phyloP scores from a whole-genome alignment of 2,797 vertebrate species.

The Cyclopterus lumpus region DNA sequence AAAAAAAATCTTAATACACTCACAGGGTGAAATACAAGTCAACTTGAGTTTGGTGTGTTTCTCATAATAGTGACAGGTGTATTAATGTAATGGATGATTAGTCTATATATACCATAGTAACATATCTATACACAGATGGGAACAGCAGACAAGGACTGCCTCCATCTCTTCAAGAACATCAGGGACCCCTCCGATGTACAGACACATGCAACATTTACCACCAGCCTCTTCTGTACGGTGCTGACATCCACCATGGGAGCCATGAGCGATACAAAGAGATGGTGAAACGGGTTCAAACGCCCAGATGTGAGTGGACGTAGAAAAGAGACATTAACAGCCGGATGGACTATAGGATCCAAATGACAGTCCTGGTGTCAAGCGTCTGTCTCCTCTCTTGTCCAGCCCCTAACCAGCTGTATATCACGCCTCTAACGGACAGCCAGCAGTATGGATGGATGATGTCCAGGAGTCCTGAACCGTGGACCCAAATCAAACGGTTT shows the following conservation, averaged over 20 bases:
- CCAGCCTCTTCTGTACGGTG: constrained; percentile 55
- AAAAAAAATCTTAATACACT: neutral
- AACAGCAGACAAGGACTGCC: neutral
- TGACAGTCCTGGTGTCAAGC: neutral
- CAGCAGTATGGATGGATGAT: constrained; percentile 87
- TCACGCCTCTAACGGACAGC: constrained; percentile 80
- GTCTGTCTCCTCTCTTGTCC: constrained; percentile 22
- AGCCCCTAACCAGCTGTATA: constrained; percentile 87
- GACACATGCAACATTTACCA: constrained; percentile 33
- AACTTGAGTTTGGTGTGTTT: neutral
- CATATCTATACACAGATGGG: constrained; percentile 36
- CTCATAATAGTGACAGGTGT: neutral
- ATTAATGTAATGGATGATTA: neutral
- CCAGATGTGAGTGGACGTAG: constrained; percentile 60
- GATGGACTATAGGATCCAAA: neutral
- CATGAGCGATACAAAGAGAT: constrained; percentile 72
- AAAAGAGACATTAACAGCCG: neutral
- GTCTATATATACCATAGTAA: neutral
- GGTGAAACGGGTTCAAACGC: constrained; percentile 49
- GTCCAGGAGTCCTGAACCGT: constrained; percentile 61
- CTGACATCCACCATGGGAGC: constrained; percentile 75
- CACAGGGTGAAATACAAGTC: neutral
- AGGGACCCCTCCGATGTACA: constrained; percentile 10
- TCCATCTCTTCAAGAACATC: constrained; percentile 22
- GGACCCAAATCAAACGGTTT: constrained; percentile 73